A percentile compares a stretch with the other conserved stretches of the same genome.
phyloP scores from a whole-genome alignment of 2,888 invertebrate species.

The Hyppa rectilinea region DNA sequence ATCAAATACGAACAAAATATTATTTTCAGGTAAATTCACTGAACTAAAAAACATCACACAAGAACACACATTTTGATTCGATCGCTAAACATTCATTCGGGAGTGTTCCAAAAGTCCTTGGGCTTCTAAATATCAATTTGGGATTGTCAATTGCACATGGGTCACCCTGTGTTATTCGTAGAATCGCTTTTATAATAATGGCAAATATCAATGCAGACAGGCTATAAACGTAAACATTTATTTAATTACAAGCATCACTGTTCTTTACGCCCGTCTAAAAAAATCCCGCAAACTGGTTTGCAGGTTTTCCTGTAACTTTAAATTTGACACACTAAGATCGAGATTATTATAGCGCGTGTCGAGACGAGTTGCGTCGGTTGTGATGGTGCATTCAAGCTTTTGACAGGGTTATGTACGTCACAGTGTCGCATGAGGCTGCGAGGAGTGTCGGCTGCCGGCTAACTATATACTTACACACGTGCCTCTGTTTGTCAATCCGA shows the following conservation, averaged over 20 bases:
- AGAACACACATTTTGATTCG: no score
- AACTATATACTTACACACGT: constrained; percentile 69
- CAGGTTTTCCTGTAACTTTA: constrained; percentile 46
- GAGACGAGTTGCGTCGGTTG: constrained; percentile 19
- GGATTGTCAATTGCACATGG: not conserved
- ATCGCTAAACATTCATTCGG: no score
- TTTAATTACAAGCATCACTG: constrained; percentile 24
- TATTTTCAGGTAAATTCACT: not conserved
- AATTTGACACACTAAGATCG: constrained; percentile 9
- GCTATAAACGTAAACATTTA: not conserved
- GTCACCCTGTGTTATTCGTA: not conserved
- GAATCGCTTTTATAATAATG: not conserved
- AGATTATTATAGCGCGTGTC: constrained; percentile 16
- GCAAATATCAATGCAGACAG: not conserved
- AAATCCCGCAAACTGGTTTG: constrained; percentile 45
- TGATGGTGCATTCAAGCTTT: constrained; percentile 63
- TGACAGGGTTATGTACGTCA: constrained; percentile 64
- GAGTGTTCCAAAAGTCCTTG: not conserved
- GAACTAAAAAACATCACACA: no score
- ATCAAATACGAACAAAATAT: not conserved
- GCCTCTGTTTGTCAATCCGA: constrained; percentile 74
- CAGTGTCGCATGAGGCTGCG: constrained; percentile 65
- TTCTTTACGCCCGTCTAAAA: constrained; percentile 31
- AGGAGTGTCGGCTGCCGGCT: constrained; percentile 56
- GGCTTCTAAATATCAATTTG: not conserved